Base-by-base conservation (phyloP, 2,888 invertebrate species). In the Cephonodes hylas region DNA sequence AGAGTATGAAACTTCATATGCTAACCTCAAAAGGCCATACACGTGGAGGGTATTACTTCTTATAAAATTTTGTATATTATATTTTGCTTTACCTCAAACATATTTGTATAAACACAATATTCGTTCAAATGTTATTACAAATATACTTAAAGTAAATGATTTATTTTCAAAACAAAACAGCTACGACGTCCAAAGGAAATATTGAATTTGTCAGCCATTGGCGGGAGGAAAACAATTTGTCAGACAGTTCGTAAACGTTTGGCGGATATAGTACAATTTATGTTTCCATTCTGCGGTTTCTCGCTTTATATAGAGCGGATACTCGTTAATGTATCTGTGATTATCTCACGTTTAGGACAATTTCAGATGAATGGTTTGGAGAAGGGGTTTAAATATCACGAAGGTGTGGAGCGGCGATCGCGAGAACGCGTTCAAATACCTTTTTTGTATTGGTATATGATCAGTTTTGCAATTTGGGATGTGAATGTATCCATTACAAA, bases 221-320 rank as follows among this genome's bases (percentile, higher is more conserved):
- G n/a, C 27, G 27, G 18, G 38, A 42, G 60, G 20, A 23, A 61
- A 31, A 61, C 56, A 57, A 59, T 44, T 56, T 60, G 25, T n/a
- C 57, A n/a, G 34, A 18, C 42, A 31, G 22, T 58, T 34, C 8
- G 56, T 57, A 22, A 61, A 60, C 42, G 57, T 57, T 23, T 61
- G n/a, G 42, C 61, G 57, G 61, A 61, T 44, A 57, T 56, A 31
- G 56, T 27, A 22, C 13, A 46, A 46, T 46, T 59, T 59, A 46
- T 23, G 46, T 34, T 34, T 46, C 59, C 66, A 66, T 68, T 66
- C 67, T 65, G 64, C 59, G 46, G 23, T 63, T 61, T 62, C 5
- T 62, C 4, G 56, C 56, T 59, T 58, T 44, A 59, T 48, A 18
- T 45, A 31, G 8, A 59, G 18, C 34, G 22, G 31, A 59, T 59